Evolutionary conservation across 2,888 invertebrate species (phyloP), one percentile per base, ranked within the genome.

Genomic region (Brenthis hecate): DNA sequence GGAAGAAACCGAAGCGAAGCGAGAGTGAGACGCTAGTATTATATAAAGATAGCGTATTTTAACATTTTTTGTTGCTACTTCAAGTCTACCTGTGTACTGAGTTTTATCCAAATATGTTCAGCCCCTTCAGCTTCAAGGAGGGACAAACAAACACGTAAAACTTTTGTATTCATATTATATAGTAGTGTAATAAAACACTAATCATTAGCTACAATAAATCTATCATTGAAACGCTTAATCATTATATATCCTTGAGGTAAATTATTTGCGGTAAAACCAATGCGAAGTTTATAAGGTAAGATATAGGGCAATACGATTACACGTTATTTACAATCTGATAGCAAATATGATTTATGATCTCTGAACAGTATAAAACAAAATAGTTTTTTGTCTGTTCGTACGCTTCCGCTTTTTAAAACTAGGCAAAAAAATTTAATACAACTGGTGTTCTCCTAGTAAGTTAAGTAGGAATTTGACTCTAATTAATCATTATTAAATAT

Each of bases 261-360:
- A 53, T 60, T 60, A 70, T 60, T 51, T 69, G 51, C 36, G 69
- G 63, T 60, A 71, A 71, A 71, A 71, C 66, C 69, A 71, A 69
- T 64, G 67, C 51, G 48, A 11, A 55, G 69, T 67, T 64, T 67
- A 66, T 48, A 57, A 32, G 13, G 13, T n/a, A 16, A 54, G 60
- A 67, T 62, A 61, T 67, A 70, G 63, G 69, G 54, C 61, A 60
- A 65, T 69, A 68, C 64, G 66, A 66, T 69, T 66, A 62, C 43
- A 55, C n/a, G 54, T 62, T 66, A 60, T 62, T 62, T 43, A 66
- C 48, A 43, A 62, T 57, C 56, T 65, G 60, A 65, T 69, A 69
- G 14, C 32, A 23, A 60, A 8, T 13, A 66, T 66, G 60, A 58
- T 53, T 48, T 60, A 66, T 58, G 51, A 50, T 16, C 16, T 8